phyloP scores from a whole-genome alignment of 2,797 vertebrate species.

The Coregonus suidteri region DNA sequence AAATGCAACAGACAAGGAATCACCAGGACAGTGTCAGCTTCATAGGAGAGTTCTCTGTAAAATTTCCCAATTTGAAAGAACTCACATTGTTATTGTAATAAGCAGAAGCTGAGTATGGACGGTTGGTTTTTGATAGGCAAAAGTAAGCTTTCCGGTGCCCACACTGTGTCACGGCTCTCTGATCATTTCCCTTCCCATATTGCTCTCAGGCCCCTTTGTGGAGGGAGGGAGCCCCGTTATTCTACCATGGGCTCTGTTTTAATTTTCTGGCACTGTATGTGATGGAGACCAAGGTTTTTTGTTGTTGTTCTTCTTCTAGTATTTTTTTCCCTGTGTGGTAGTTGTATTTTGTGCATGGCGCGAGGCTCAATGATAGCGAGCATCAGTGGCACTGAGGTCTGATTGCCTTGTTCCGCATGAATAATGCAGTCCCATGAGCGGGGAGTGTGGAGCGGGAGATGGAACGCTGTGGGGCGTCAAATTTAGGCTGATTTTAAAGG shows the following conservation, averaged over 20 bases:
- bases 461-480: slow-evolving; percentile 48
- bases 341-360: neutral
- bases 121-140: neutral
- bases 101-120: neutral
- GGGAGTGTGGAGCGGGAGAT: slow-evolving; percentile 28
- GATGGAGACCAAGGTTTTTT: neutral
- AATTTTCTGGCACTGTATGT: slow-evolving; percentile 15
- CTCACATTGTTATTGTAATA: neutral
- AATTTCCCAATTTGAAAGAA: neutral
- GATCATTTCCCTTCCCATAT: neutral
- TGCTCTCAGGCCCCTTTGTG: neutral
- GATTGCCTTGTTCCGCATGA: slow-evolving; percentile 43
- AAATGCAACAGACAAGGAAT: neutral
- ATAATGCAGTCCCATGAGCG: slow-evolving; percentile 46
- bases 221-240: neutral
- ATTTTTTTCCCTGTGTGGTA: neutral
- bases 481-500: slow-evolving; percentile 31
- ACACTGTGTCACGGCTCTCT: neutral
- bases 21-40: neutral
- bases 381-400: slow-evolving; percentile 40
- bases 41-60: neutral
- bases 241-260: slow-evolving; percentile 22
- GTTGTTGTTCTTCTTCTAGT: neutral
- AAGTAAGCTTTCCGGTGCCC: neutral
- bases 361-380: slow-evolving; percentile 17